phyloP scores from a whole-genome alignment of 2,888 invertebrate genomes.

The Tanytarsus gracilentus region DNA sequence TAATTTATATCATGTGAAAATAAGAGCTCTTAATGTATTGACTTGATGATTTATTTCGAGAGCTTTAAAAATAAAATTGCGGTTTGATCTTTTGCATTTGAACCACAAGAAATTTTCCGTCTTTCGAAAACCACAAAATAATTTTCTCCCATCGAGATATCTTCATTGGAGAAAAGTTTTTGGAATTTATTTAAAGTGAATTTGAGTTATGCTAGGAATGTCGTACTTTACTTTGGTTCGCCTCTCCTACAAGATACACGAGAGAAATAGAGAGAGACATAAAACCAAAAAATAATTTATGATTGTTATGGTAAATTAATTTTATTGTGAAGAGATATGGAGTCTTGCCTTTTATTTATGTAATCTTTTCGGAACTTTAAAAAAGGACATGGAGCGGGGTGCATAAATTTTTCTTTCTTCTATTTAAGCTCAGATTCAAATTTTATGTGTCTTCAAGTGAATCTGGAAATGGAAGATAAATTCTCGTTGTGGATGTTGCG shows the following conservation, averaged over 20 bases:
- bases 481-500: too few species aligned
- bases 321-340: conserved; percentile 21
- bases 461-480: too few species aligned
- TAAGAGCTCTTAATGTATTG: too few species aligned
- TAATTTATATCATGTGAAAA: conserved; percentile 23
- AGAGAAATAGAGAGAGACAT: background rate
- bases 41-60: too few species aligned
- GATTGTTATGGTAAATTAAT: conserved; percentile 23
- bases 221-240: background rate
- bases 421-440: background rate
- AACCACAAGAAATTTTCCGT: too few species aligned
- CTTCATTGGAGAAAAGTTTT: background rate
- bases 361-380: conserved; percentile 1
- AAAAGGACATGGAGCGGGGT: background rate
- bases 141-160: too few species aligned
- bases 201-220: conserved; percentile 7
- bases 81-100: too few species aligned
- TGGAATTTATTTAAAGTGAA: background rate
- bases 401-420: conserved; percentile 5
- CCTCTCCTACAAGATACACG: background rate
- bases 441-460: background rate
- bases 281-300: conserved; percentile 22
- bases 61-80: too few species aligned
- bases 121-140: too few species aligned
- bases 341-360: conserved; percentile 9